A percentile compares a stretch with the other conserved stretches of the same genome.
Evolutionary conservation across 2,113 vertebrate species (phyloP).

Genomic region (Dicerorhinus sumatrensis): DNA sequence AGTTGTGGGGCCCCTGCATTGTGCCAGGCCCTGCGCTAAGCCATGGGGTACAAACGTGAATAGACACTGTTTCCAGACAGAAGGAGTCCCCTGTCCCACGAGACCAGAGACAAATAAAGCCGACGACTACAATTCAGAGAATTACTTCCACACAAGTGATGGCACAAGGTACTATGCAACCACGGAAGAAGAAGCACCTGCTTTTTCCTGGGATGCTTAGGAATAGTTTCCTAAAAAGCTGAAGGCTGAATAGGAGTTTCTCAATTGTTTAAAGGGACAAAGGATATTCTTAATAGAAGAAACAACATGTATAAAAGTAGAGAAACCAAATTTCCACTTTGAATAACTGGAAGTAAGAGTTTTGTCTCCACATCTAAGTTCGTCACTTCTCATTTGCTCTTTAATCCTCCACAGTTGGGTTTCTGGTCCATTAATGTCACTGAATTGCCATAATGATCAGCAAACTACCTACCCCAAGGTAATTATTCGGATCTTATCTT

Average conservation of each 20-base stretch:
- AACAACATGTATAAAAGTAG: background rate
- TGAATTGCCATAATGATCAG: background rate
- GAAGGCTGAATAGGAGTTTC: background rate
- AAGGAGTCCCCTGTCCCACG: background rate
- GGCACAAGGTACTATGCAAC: background rate
- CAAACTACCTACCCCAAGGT: background rate
- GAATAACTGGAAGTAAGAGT: background rate
- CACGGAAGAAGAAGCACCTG: background rate
- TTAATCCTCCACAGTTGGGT: background rate
- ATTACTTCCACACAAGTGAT: background rate
- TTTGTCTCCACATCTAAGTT: background rate
- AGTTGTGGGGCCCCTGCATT: background rate
- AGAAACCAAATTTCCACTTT: background rate
- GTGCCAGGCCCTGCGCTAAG: background rate
- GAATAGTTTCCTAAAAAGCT: background rate
- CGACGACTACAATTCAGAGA: background rate
- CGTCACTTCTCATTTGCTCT: background rate
- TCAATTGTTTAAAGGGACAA: background rate
- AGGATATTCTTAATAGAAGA: background rate
- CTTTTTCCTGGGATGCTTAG: background rate
- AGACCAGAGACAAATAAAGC: background rate
- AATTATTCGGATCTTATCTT: background rate
- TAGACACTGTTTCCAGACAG: background rate
- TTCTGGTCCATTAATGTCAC: background rate
- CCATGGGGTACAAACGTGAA: background rate